Conservation (phyloP, 2,113 vertebrate species). For the Gasterosteus aculeatus region DNA sequence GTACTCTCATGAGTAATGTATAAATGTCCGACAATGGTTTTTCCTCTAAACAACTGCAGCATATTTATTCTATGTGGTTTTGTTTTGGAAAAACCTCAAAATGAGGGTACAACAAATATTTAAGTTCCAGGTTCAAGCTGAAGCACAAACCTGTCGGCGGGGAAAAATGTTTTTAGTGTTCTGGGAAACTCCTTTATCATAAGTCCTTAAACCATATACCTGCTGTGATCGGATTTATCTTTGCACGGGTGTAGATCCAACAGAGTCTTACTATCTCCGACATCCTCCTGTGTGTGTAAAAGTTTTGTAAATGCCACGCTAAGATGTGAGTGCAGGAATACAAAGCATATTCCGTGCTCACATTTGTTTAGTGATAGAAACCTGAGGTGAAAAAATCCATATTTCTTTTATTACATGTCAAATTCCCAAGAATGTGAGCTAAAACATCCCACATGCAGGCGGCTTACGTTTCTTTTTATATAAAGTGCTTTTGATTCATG, state of each 20-base stretch:
- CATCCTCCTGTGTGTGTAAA: constrained; percentile 60
- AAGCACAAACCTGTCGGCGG: constrained; percentile 54
- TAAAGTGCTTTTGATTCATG: constrained; percentile 81
- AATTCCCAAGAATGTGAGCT: constrained; percentile 73
- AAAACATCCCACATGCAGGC: constrained; percentile 77
- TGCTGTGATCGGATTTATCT: constrained; percentile 70
- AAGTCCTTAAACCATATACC: constrained; percentile 62
- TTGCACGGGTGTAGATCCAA: constrained; percentile 64
- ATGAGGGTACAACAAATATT: constrained; percentile 37
- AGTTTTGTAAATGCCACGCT: constrained; percentile 59
- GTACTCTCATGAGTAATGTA: not conserved
- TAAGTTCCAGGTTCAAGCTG: constrained; percentile 45
- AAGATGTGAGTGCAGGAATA: constrained; percentile 43
- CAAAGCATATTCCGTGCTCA: constrained; percentile 47
- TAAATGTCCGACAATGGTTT: not conserved
- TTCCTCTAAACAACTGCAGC: not conserved
- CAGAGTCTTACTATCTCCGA: constrained; percentile 47
- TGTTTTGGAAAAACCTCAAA: constrained; percentile 28
- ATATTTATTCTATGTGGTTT: constrained; percentile 30
- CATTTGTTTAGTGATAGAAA: constrained; percentile 74
- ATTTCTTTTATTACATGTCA: constrained; percentile 73
- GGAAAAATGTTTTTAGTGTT: constrained; percentile 37
- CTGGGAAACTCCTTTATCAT: constrained; percentile 51
- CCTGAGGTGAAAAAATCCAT: constrained; percentile 74
- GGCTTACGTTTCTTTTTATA: constrained; percentile 76